Evolutionary conservation across 1,140 invertebrate genomes (phyloP), one percentile per base, ranked within the genome.

Genomic region (Cotesia vestalis): DNA sequence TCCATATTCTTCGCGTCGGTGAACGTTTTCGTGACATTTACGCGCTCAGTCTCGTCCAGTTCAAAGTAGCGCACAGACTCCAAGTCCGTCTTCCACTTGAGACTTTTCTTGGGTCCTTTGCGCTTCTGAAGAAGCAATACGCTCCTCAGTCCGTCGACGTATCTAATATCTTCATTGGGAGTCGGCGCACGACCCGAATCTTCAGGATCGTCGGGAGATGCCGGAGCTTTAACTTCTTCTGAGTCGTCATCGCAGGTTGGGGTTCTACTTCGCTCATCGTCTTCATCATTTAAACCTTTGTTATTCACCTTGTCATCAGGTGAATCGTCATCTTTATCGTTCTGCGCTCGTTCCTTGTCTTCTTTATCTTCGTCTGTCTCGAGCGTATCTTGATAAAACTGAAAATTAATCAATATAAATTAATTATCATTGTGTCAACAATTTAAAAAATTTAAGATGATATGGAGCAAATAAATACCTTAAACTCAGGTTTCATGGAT

Each of bases 371-470:
- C 88, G 77, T 91, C 89, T 20, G 90, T 91, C 78, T 94, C 92
- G 68, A 96, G 84, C 0, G 95, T 97, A 75, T 98, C 95, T 88
- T 96, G 94, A 86, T 98, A 98, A 85, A 98, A 98, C 88, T 96
- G 40, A 12, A 80, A 73, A 11, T 46, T 78, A 72, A 62, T 61
- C 0, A 61, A 60, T 2, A 57, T 14, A 17, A 2, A 75, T 27
- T 34, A 57, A 70, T 72, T 69, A 61, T 52, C 62, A 9, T 8
- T 46, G 2, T 2, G 6, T 0, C 4, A 46, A 46, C 8, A 46
- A 5, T 46, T 8, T 11, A 8, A 9, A 12, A 51, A 14, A 14
- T 57, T 71, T 66, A 20, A 69, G 51, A 64, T 66, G 27, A 27
- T 27, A 27, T 27, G 3, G 3, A 27, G 27, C 3, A 74, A 46